Evolutionary conservation across 2,888 invertebrate genomes (phyloP), one percentile per base, ranked within the genome.

Genomic region (Pseudolycoriella hygida): DNA sequence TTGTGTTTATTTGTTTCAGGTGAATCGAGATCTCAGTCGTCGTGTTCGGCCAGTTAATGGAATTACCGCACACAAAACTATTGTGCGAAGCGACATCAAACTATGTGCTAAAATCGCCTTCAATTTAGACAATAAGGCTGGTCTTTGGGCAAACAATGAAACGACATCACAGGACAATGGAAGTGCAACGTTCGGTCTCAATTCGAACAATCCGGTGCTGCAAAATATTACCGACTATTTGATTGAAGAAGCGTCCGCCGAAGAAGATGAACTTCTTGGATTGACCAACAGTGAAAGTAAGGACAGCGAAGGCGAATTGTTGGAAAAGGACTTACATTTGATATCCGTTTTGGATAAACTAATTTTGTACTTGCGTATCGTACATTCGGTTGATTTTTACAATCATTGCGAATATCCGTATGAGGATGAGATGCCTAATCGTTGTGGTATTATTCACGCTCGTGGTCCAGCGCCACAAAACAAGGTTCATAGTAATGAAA

Each of bases 361-460:
- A 48, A 77, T 99, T 43, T 63, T 97, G 43, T 99, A 99, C 61
- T 68, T 99, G 55, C 77, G 98, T 42, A 74, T 98, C 40, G 98
- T 99, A 1, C 96, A 99, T 64, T 97, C 97, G 0, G 86, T 98
- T 44, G 98, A 99, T 65, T 99, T 92, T 63, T 99, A 99, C 68
- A 96, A 96, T 67, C 93, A 93, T 59, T 93, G 92, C 59, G 97
- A 98, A 60, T 99, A 99, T 67, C 93, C 96, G 0, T 93, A 94
- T 56, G 98, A 99, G 64, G 98, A 99, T 62, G 94, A 96, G 65
- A 99, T 99, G 98, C 98, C 98, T 0, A 97, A 98, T 65, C 75
- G 94, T 32, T 94, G 97, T 64, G 97, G 97, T 10, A 93, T 99
- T 53, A 87, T 99, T 73, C 98, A 98, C 59, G 93, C 93, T 0